phyloP scores from a whole-genome alignment of 2,113 vertebrate species.

The Melierax canorus region DNA sequence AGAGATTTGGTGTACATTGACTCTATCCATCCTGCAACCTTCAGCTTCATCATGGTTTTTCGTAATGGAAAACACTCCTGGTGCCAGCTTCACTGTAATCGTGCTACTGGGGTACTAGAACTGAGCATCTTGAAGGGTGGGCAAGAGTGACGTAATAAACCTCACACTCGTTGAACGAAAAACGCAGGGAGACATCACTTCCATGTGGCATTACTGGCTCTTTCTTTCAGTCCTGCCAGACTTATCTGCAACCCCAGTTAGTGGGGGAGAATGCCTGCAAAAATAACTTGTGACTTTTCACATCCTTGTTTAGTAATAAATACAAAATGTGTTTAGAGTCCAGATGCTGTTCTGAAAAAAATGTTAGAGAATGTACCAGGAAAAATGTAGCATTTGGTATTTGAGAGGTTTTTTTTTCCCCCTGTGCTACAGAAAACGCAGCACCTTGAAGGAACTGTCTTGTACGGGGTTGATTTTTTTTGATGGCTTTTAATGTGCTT shows the following conservation, averaged over 20 bases:
- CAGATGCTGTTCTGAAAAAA: neutral
- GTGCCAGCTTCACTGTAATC: neutral
- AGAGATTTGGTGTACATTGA: fast-evolving
- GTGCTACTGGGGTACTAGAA: neutral
- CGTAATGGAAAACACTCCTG: neutral
- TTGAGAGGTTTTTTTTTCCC: neutral
- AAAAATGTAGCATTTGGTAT: neutral
- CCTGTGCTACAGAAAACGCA: neutral
- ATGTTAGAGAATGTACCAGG: neutral
- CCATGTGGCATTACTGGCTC: neutral
- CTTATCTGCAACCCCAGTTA: neutral
- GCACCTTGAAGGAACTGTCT: neutral
- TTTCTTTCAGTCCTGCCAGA: neutral
- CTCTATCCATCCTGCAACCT: neutral
- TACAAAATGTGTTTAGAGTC: neutral
- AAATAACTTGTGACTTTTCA: neutral
- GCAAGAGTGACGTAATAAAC: neutral
- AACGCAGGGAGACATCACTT: neutral
- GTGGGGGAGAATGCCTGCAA: neutral
- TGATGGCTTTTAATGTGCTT: neutral
- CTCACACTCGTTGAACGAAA: neutral
- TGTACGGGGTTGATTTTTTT: neutral
- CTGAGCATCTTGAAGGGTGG: neutral
- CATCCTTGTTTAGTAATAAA: neutral
- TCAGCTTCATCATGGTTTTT: neutral